Percentiles rank a stretch among this genome's conserved stretches.
Evolutionary conservation across 1,140 invertebrate genomes (phyloP).

Genomic region (Drosophila elegans): DNA sequence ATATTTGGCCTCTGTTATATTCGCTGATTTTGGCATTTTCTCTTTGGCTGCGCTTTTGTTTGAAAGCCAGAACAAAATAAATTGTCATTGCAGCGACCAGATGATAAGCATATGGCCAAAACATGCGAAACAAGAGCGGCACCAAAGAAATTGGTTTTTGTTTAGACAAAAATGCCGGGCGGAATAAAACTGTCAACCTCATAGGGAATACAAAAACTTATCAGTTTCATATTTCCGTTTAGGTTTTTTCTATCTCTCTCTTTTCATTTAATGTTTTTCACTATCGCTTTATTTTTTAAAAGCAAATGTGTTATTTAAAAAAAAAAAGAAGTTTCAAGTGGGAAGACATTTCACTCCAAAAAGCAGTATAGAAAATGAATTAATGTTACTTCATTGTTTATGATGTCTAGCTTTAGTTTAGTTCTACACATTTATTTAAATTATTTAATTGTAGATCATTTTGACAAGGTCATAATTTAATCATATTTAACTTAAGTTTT

Average conservation of each 20-base stretch:
- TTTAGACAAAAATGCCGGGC: constrained; percentile 16
- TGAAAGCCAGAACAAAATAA: constrained; percentile 61
- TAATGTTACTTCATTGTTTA: too few species aligned
- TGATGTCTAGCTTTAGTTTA: too few species aligned
- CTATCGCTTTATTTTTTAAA: background rate
- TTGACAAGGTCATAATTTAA: too few species aligned
- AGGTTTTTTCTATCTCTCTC: background rate
- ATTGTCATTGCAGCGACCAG: constrained; percentile 56
- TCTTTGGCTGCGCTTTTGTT: constrained; percentile 60
- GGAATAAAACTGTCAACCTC: constrained; percentile 28
- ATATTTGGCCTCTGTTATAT: constrained; percentile 23
- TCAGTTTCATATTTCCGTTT: background rate
- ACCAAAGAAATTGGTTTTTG: constrained; percentile 25
- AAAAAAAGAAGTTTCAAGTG: too few species aligned
- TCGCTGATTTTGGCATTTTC: constrained; percentile 38
- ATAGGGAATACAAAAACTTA: constrained; percentile 1
- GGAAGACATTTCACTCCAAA: too few species aligned
- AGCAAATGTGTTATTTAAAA: background rate
- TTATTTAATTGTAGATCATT: too few species aligned
- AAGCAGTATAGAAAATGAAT: too few species aligned
- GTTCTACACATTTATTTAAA: too few species aligned
- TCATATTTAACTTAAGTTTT: too few species aligned
- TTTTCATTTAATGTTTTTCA: background rate
- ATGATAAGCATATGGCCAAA: constrained; percentile 64
- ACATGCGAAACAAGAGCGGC: constrained; percentile 27